Percentiles rank a stretch among this genome's conserved stretches.
phyloP scores from a whole-genome alignment of 2,888 invertebrate species.

The Drosophila austrosaltans region DNA sequence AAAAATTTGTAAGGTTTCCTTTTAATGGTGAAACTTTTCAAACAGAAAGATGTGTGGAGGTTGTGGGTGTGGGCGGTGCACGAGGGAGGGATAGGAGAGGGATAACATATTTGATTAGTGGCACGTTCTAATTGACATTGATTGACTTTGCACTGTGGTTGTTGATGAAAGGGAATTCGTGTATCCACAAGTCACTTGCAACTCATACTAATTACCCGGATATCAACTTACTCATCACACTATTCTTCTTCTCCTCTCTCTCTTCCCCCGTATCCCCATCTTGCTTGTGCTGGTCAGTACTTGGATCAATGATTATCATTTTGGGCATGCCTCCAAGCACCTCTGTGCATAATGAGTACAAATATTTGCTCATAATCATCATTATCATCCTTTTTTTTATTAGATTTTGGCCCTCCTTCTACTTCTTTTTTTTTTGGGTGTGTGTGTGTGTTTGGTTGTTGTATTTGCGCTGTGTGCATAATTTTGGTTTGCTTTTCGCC shows the following conservation, averaged over 20 bases:
- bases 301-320: conserved; percentile 33
- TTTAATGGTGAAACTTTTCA: neutral
- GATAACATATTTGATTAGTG: neutral
- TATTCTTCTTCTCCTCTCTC: neutral
- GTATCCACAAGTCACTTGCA: neutral
- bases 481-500: conserved; percentile 30
- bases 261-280: neutral
- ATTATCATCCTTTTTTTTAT: conserved; percentile 31
- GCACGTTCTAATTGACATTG: conserved; percentile 1
- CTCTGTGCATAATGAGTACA: conserved; percentile 62
- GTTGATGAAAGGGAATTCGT: conserved; percentile 5
- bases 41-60: no score
- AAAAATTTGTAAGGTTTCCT: neutral
- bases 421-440: neutral
- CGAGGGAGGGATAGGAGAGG: neutral
- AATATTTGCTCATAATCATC: conserved; percentile 77
- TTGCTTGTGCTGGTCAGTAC: conserved; percentile 22
- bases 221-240: conserved; percentile 7
- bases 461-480: conserved; percentile 39
- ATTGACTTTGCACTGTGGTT: neutral
- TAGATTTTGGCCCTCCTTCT: neutral
- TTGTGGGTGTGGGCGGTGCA: neutral
- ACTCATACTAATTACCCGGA: conserved; percentile 7
- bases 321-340: conserved; percentile 39
- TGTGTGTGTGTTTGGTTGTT: conserved; percentile 15